A percentile compares a stretch with the other conserved stretches of the same genome.
Conservation (phyloP, 2,888 invertebrate species). For the Perithous albicinctus region DNA sequence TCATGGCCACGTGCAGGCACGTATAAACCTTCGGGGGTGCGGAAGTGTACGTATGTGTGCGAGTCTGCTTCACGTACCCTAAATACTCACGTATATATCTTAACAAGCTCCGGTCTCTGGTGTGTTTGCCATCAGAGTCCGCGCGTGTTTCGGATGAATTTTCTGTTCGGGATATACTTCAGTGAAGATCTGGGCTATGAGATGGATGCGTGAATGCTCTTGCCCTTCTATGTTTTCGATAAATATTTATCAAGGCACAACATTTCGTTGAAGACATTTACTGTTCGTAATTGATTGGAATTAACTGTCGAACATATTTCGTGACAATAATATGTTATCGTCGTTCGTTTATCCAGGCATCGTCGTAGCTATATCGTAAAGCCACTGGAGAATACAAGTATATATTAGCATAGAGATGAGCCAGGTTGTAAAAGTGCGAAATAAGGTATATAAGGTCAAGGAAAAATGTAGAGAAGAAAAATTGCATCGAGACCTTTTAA, state of each 20-base stretch:
- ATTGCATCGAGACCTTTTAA: neutral
- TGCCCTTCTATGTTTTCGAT: neutral
- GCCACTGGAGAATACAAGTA: neutral
- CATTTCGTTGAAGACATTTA: neutral
- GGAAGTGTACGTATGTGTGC: neutral
- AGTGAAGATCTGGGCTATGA: neutral
- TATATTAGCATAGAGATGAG: neutral
- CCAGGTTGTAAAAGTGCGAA: no score
- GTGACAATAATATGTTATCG: neutral
- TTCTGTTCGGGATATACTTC: neutral
- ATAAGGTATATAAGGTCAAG: no score
- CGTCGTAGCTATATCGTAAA: neutral
- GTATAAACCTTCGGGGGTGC: slow-evolving; percentile 28
- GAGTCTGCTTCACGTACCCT: neutral
- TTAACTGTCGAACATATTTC: neutral
- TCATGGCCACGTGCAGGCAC: slow-evolving; percentile 49
- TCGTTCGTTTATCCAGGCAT: neutral
- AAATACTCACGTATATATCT: slow-evolving; percentile 34
- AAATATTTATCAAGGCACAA: neutral
- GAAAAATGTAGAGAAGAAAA: neutral
- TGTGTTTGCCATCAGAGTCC: neutral
- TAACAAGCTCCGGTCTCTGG: slow-evolving; percentile 9
- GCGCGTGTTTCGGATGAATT: slow-evolving; percentile 2
- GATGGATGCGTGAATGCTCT: neutral
- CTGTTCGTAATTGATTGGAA: neutral